Evolutionary conservation across 2,113 vertebrate species (phyloP).

Genomic region (Excalfactoria chinensis): DNA sequence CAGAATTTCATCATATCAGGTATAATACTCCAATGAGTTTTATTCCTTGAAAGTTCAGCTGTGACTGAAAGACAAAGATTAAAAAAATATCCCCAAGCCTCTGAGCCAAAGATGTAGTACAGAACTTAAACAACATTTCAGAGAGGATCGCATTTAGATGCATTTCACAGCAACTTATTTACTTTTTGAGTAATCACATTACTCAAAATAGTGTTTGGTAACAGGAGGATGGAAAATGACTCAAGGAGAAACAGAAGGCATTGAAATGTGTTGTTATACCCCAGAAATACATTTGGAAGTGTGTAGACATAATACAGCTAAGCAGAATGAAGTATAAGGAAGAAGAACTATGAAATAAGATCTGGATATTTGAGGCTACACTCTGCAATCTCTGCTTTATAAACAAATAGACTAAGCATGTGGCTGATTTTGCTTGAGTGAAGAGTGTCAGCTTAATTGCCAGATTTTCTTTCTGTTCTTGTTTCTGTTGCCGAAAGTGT

Average conservation of each 20-base stretch:
- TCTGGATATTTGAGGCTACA: background rate
- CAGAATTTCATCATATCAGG: accelerated
- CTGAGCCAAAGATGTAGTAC: background rate
- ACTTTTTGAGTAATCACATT: slow-evolving; percentile 26
- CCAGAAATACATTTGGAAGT: background rate
- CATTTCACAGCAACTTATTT: background rate
- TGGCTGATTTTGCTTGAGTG: background rate
- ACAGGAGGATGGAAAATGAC: background rate
- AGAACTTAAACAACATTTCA: slow-evolving; percentile 10
- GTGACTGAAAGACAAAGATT: background rate
- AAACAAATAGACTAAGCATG: background rate
- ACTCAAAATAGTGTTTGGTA: slow-evolving; percentile 22
- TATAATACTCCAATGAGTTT: background rate
- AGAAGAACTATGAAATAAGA: background rate
- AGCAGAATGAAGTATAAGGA: background rate
- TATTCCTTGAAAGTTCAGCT: slow-evolving; percentile 25
- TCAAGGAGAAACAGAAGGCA: slow-evolving; percentile 42
- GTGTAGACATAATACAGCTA: slow-evolving; percentile 4
- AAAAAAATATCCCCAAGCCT: background rate
- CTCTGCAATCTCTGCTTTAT: background rate
- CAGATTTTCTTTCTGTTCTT: background rate
- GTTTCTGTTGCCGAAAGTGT: background rate
- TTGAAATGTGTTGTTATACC: background rate
- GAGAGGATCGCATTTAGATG: background rate
- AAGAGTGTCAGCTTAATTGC: background rate